phyloP scores from a whole-genome alignment of 1,140 invertebrate genomes.

The Drosophila erecta region DNA sequence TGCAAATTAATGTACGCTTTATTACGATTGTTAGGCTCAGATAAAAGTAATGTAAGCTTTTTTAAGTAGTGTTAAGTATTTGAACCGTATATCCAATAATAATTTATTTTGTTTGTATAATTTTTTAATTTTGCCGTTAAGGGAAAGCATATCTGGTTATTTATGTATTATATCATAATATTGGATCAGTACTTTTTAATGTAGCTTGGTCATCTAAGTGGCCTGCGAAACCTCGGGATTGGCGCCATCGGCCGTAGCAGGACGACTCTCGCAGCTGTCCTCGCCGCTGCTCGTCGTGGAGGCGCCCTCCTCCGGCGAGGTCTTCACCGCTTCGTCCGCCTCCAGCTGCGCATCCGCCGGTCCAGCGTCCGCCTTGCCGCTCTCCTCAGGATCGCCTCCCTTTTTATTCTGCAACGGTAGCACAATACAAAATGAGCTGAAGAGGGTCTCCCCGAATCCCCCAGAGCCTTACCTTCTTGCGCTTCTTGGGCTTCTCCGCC shows the following conservation, averaged over 20 bases:
- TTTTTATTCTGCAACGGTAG: conserved; percentile 59
- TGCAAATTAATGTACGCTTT: too few relatives aligned
- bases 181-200: neutral
- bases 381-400: conserved; percentile 49
- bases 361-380: conserved; percentile 26
- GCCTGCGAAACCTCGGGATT: conserved; percentile 31
- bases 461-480: conserved; percentile 53
- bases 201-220: neutral
- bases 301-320: conserved; percentile 65
- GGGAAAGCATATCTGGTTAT: too few relatives aligned
- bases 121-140: too few relatives aligned
- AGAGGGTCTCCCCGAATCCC: neutral
- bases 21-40: too few relatives aligned
- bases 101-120: too few relatives aligned
- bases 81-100: too few relatives aligned
- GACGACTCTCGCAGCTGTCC: conserved; percentile 74
- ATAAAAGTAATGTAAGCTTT: too few relatives aligned
- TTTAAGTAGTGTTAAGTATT: too few relatives aligned
- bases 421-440: neutral
- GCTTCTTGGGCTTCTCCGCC: conserved; percentile 69
- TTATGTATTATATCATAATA: too few relatives aligned
- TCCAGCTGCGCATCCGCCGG: conserved; percentile 48
- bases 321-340: conserved; percentile 64
- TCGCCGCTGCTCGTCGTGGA: conserved; percentile 75
- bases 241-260: conserved; percentile 66